These are phyloP conservation scores for Drosophila ficusphila DNA, from an alignment of 1,140 invertebrate genomes.

Conservation along the genomic window DNA sequence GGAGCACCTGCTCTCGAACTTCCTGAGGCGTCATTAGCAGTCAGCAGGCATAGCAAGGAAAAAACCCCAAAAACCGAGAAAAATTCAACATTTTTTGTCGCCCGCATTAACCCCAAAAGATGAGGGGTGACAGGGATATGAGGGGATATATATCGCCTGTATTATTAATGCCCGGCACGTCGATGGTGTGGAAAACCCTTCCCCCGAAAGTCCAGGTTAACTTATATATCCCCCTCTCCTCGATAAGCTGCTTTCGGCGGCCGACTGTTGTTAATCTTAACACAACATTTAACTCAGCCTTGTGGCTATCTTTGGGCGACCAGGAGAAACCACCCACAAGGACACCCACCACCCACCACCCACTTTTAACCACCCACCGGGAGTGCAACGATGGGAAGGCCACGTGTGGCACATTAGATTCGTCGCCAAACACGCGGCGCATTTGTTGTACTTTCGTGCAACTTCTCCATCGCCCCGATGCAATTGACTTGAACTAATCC, in stretches of 20 bases:
- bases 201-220: slow-evolving; percentile 24
- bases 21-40: slow-evolving; percentile 73
- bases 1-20: slow-evolving; percentile 65
- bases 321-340: slow-evolving; percentile 4
- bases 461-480: slow-evolving; percentile 46
- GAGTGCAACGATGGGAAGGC: slow-evolving; percentile 50
- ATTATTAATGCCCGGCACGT: slow-evolving; percentile 68
- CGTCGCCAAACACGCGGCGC: slow-evolving; percentile 71
- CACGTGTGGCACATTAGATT: slow-evolving; percentile 81
- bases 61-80: slow-evolving; percentile 7
- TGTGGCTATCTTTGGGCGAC: slow-evolving; percentile 52
- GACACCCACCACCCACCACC: slow-evolving; percentile 25
- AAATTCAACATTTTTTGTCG: slow-evolving; percentile 49
- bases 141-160: slow-evolving; percentile 20
- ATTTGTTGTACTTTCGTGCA: slow-evolving; percentile 34
- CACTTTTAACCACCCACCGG: slow-evolving; percentile 46
- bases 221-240: background rate
- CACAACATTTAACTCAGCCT: slow-evolving; percentile 77
- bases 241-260: slow-evolving; percentile 76
- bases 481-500: slow-evolving; percentile 83
- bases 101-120: slow-evolving; percentile 49
- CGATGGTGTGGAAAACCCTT: slow-evolving; percentile 57
- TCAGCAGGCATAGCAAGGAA: slow-evolving; percentile 50
- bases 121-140: slow-evolving; percentile 10
- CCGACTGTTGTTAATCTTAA: slow-evolving; percentile 76